A percentile compares a stretch with the other conserved stretches of the same genome.
Evolutionary conservation across 2,888 invertebrate species (phyloP).

Genomic region (Pristionchus japonicus): DNA sequence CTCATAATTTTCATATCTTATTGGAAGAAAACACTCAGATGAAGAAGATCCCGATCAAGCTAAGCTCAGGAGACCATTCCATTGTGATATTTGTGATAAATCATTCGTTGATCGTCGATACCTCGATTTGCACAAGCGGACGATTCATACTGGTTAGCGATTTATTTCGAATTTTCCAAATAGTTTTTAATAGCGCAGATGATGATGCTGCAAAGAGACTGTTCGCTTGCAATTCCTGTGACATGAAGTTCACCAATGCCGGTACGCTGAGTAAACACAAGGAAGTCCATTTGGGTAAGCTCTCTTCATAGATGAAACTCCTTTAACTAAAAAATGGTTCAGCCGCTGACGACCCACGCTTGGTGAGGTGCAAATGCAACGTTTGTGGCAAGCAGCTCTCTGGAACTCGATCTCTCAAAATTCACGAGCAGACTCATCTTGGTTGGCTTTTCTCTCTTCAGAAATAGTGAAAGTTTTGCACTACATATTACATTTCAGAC

Average conservation of each 20-base stretch:
- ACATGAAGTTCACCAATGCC: background rate
- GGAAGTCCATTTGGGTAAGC: background rate
- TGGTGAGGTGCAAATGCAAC: background rate
- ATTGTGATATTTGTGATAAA: background rate
- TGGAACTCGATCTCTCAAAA: background rate
- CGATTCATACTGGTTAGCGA: background rate
- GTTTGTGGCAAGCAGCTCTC: background rate
- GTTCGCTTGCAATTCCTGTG: background rate
- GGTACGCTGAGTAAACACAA: background rate
- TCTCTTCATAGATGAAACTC: background rate
- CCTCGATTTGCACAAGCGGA: background rate
- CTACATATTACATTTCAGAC: too few species aligned
- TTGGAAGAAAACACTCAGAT: background rate
- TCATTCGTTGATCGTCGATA: background rate
- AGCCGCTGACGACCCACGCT: background rate
- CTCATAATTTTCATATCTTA: background rate
- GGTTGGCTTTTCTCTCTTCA: background rate
- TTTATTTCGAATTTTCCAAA: background rate
- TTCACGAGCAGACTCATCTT: background rate
- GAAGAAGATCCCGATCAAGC: background rate
- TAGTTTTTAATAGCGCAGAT: background rate
- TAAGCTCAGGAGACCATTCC: background rate
- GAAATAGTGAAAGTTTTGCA: too few species aligned
- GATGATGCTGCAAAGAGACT: background rate
- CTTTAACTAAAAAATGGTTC: background rate